Conservation (phyloP, 2,113 vertebrate species). For the Pteropus alecto region DNA sequence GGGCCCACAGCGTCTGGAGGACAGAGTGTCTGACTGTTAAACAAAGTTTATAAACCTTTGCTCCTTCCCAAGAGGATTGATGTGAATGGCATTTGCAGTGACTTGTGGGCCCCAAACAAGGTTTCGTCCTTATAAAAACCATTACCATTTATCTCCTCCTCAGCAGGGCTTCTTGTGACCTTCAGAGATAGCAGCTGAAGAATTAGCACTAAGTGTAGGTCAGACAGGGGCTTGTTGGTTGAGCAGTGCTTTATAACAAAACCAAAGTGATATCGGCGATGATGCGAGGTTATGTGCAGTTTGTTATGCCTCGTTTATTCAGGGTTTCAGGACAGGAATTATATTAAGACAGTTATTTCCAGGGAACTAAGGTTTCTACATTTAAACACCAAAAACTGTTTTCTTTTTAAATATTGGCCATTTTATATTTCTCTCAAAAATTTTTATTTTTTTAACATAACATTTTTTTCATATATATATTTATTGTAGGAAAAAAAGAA, state of each 20-base stretch:
- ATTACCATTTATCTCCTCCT: slow-evolving; percentile 37
- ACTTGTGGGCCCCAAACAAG: not conserved
- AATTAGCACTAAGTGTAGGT: not conserved
- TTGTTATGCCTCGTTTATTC: not conserved
- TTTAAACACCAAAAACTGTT: not conserved
- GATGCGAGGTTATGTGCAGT: fast-evolving
- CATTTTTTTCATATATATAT: not conserved
- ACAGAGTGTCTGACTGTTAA: not conserved
- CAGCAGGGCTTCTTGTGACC: slow-evolving; percentile 1
- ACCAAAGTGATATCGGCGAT: fast-evolving
- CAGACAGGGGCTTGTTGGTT: not conserved
- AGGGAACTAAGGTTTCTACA: not conserved
- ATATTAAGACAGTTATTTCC: not conserved
- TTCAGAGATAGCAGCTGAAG: slow-evolving; percentile 24
- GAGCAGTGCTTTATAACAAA: not conserved
- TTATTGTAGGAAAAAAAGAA: not conserved
- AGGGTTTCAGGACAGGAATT: not conserved
- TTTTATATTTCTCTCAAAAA: slow-evolving; percentile 34
- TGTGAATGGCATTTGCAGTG: not conserved
- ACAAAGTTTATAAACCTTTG: slow-evolving; percentile 11
- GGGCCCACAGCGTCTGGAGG: not conserved
- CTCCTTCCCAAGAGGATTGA: not conserved
- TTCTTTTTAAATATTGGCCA: not conserved
- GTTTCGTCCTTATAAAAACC: not conserved
- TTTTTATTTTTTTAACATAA: not conserved